Evolutionary conservation across 2,888 invertebrate species (phyloP).

Genomic region (Diabrotica balteata): DNA sequence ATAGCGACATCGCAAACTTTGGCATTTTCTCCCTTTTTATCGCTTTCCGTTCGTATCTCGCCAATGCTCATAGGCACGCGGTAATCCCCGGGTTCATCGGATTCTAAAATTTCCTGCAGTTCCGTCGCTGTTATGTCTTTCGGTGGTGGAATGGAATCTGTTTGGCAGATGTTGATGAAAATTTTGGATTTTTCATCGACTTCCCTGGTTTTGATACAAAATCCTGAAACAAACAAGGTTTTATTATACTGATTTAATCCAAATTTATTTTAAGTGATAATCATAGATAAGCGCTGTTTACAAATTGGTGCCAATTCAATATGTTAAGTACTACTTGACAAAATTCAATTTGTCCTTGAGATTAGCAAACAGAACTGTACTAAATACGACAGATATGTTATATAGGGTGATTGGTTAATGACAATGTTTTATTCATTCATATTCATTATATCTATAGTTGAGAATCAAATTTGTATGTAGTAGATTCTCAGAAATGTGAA

Average conservation of each 20-base stretch:
- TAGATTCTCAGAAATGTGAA: too few relatives aligned
- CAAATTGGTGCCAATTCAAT: neutral
- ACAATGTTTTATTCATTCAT: too few relatives aligned
- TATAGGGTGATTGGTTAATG: too few relatives aligned
- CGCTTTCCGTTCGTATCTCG: constrained; percentile 76
- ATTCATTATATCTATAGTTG: too few relatives aligned
- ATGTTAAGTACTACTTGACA: neutral
- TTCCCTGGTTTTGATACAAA: constrained; percentile 79
- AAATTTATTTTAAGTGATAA: neutral
- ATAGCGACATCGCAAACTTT: constrained; percentile 86
- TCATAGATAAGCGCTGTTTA: neutral
- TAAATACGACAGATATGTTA: too few relatives aligned
- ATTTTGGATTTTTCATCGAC: constrained; percentile 72
- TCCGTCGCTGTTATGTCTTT: constrained; percentile 74
- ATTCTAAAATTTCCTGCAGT: constrained; percentile 71
- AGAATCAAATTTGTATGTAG: too few relatives aligned
- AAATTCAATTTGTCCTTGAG: too few relatives aligned
- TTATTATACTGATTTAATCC: too few relatives aligned
- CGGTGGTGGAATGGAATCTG: constrained; percentile 79
- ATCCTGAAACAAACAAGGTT: constrained; percentile 64
- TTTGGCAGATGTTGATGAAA: constrained; percentile 87
- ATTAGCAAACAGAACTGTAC: too few relatives aligned
- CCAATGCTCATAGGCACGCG: constrained; percentile 92
- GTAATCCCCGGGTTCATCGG: constrained; percentile 73
- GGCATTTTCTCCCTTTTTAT: constrained; percentile 76